Evolutionary conservation across 2,888 invertebrate species (phyloP).

Genomic region (Melanophora roralis): DNA sequence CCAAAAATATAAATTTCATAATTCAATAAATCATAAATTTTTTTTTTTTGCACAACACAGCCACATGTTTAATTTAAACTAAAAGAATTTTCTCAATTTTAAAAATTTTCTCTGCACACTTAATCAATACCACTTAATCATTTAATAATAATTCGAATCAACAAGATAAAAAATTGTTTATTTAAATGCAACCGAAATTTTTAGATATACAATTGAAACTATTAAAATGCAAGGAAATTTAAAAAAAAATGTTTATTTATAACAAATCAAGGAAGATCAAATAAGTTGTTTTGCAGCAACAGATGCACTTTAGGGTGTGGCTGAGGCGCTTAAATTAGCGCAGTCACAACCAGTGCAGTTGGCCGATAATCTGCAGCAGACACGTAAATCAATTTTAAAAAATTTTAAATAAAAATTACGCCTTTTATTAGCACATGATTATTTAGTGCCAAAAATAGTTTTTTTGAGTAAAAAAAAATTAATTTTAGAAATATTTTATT

Average conservation of each 20-base stretch:
- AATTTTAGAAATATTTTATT: too few species aligned
- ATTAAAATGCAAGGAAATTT: too few species aligned
- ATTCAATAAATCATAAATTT: not conserved
- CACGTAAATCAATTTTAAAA: constrained; percentile 35
- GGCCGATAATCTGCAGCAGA: constrained; percentile 16
- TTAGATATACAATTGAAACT: too few species aligned
- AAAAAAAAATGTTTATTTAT: constrained; percentile 47
- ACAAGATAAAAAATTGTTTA: constrained; percentile 27
- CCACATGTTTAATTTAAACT: not conserved
- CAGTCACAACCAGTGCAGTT: not conserved
- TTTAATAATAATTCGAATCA: constrained; percentile 28
- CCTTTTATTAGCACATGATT: constrained; percentile 50
- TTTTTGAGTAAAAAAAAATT: not conserved
- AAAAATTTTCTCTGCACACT: not conserved
- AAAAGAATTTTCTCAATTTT: not conserved
- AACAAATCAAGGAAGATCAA: constrained; percentile 26
- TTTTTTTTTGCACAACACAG: not conserved
- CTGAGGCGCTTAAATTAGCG: not conserved
- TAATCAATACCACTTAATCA: constrained; percentile 31
- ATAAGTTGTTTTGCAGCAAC: constrained; percentile 9
- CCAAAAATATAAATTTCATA: not conserved
- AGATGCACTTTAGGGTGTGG: not conserved
- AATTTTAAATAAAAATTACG: constrained; percentile 1
- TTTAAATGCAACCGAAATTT: not conserved
- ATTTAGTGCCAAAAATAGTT: constrained; percentile 35